Base-by-base conservation (phyloP, 1,140 invertebrate species). In the Drosophila carrolli region DNA sequence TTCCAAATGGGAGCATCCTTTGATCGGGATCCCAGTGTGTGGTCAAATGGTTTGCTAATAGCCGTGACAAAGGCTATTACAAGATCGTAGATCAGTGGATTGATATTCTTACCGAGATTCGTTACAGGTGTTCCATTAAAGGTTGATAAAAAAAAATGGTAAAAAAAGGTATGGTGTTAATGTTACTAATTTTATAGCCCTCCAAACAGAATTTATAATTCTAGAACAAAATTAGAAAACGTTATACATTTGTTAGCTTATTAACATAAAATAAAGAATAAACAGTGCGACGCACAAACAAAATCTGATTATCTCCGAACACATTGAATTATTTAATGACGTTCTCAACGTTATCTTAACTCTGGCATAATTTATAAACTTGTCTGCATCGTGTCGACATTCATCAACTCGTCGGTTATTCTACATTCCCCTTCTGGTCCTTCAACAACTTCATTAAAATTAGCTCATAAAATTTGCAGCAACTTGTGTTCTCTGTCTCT, bases 381-480 rank as follows among this genome's bases (percentile, higher is more conserved):
- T 84, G 76, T 84, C 81, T 84, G 81, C 77, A 66, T 63, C 74
- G 75, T 82, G 75, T 88, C 75, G 83, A 78, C 83, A 82, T 82
- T 82, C 81, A 80, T 84, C 81, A 84, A 77, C 38, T 81, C 78
- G 73, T 67, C 50, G 48, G 50, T 59, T 60, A 51, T 35, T 10
- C 8, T 19, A 11, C 60, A 23, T 35, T 35, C 41, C 8, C 29
- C 13, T 13, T 53, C 11, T 29, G 27, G 23, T 27, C 73, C 56
- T 41, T 38, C 62, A 61, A 63, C 75, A 88, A 83, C 83, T 88
- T 88, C 83, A 88, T 88, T 88, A 89, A 88, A 88, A 88, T 88
- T 88, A 84, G 84, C 83, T 88, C 83, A 88, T 88, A 77, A 88
- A 88, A 89, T 88, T 88, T 88, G 72, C 83, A 86, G 75, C 55